Evolutionary conservation across 2,888 invertebrate species (phyloP).

Genomic region (Cyclophora albipunctata): DNA sequence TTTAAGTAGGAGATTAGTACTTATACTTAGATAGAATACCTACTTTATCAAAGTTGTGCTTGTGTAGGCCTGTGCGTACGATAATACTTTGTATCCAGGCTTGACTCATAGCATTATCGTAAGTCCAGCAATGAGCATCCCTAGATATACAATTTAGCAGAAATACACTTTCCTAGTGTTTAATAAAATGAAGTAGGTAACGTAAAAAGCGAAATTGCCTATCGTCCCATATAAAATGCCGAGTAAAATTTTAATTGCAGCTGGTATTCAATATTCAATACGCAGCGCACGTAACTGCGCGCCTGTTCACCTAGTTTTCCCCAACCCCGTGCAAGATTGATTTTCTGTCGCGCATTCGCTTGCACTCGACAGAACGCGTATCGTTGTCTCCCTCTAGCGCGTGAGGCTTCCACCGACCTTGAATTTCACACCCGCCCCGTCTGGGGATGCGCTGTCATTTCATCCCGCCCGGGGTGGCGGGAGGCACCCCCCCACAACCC

Average conservation of each 20-base stretch:
- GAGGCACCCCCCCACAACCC: conserved; percentile 41
- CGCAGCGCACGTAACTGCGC: conserved; percentile 32
- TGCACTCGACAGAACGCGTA: conserved; percentile 60
- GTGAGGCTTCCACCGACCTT: conserved; percentile 63
- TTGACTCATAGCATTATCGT: too few species aligned
- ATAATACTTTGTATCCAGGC: too few species aligned
- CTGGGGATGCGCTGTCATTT: conserved; percentile 49
- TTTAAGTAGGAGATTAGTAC: too few species aligned
- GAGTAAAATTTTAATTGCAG: conserved; percentile 28
- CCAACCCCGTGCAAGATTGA: conserved; percentile 71
- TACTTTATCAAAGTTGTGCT: too few species aligned
- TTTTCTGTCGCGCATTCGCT: conserved; percentile 69
- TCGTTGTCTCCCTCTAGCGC: conserved; percentile 45
- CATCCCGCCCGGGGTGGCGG: conserved; percentile 47
- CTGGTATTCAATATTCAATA: conserved; percentile 23
- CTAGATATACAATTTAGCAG: too few species aligned
- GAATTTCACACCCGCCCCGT: conserved; percentile 54
- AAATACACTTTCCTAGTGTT: too few species aligned
- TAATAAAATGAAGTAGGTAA: too few species aligned
- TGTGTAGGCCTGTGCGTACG: too few species aligned
- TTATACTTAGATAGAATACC: too few species aligned
- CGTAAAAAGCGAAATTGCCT: too few species aligned
- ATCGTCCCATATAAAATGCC: too few species aligned
- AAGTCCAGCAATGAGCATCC: too few species aligned
- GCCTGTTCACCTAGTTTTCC: conserved; percentile 69